Evolutionary conservation across 2,797 vertebrate genomes (phyloP).

Genomic region (Capromys pilorides): DNA sequence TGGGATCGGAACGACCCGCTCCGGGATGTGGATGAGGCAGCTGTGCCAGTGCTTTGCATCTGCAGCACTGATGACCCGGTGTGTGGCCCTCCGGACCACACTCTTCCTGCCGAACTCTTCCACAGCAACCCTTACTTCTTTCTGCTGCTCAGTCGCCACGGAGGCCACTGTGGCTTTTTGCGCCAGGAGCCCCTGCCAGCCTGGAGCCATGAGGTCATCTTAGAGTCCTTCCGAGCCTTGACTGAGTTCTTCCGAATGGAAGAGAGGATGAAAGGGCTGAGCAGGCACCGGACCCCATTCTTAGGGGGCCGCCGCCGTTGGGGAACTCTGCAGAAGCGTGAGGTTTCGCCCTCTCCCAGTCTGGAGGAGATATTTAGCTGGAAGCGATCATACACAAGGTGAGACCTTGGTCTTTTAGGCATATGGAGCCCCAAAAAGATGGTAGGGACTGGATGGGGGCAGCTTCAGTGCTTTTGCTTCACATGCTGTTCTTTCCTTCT

Average conservation of each 20-base stretch:
- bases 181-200: conserved; percentile 60
- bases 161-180: conserved; percentile 93
- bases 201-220: conserved; percentile 89
- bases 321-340: conserved; percentile 75
- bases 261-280: conserved; percentile 82
- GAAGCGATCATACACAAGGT: conserved; percentile 92
- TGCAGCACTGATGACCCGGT: conserved; percentile 91
- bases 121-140: conserved; percentile 92
- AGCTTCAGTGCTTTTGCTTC: not conserved
- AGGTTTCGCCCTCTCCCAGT: conserved; percentile 52
- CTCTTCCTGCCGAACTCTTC: conserved; percentile 89
- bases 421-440: not conserved
- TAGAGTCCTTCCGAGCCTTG: conserved; percentile 90
- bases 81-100: conserved; percentile 83
- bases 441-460: not conserved
- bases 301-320: conserved; percentile 74
- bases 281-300: conserved; percentile 60
- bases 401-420: conserved; percentile 59
- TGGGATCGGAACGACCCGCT: conserved; percentile 94
- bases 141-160: conserved; percentile 87
- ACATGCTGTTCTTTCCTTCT: not conserved
- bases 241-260: conserved; percentile 89
- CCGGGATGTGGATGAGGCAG: conserved; percentile 92
- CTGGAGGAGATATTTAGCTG: conserved; percentile 88
- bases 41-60: conserved; percentile 92